A percentile compares a stretch with the other conserved stretches of the same genome.
These are phyloP conservation scores for Amiota mariae DNA, from an alignment of 2,888 invertebrate species.

Conservation along the genomic window DNA sequence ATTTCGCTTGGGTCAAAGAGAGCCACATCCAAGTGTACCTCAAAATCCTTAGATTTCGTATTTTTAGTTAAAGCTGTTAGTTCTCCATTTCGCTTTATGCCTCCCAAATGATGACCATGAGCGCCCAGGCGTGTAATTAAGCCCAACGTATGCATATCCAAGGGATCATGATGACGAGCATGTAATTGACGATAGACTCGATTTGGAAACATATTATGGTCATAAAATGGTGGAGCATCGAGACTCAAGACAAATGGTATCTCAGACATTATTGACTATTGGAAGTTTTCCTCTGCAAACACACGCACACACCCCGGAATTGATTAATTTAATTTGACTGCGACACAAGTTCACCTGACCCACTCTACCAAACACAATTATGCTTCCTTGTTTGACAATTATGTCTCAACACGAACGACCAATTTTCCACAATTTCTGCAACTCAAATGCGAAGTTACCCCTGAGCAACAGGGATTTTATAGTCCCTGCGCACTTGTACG, in stretches of 20 bases:
- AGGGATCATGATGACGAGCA: slow-evolving; percentile 58
- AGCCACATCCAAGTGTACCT: slow-evolving; percentile 80
- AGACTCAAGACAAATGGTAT: slow-evolving; percentile 68
- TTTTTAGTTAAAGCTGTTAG: slow-evolving; percentile 52
- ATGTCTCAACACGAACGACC: too few species aligned
- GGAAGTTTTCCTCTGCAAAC: neutral
- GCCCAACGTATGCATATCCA: slow-evolving; percentile 66
- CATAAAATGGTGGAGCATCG: slow-evolving; percentile 65
- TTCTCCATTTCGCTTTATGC: slow-evolving; percentile 51
- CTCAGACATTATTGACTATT: slow-evolving; percentile 58
- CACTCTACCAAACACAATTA: neutral
- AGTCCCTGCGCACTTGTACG: neutral
- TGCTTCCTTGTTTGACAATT: neutral
- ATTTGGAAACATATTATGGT: slow-evolving; percentile 68
- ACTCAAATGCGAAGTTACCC: neutral
- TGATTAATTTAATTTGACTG: slow-evolving; percentile 30
- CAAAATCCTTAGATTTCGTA: slow-evolving; percentile 78
- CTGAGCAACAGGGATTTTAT: neutral
- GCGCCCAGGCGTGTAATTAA: slow-evolving; percentile 64
- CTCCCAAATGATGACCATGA: slow-evolving; percentile 59
- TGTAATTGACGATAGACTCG: slow-evolving; percentile 64
- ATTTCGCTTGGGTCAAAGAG: slow-evolving; percentile 83
- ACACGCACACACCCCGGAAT: too few species aligned
- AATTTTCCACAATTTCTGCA: slow-evolving; percentile 11
- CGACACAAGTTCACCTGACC: slow-evolving; percentile 56